These are phyloP conservation scores for Stramonita haemastoma DNA, from an alignment of 2,888 invertebrate genomes.

Conservation along the genomic window DNA sequence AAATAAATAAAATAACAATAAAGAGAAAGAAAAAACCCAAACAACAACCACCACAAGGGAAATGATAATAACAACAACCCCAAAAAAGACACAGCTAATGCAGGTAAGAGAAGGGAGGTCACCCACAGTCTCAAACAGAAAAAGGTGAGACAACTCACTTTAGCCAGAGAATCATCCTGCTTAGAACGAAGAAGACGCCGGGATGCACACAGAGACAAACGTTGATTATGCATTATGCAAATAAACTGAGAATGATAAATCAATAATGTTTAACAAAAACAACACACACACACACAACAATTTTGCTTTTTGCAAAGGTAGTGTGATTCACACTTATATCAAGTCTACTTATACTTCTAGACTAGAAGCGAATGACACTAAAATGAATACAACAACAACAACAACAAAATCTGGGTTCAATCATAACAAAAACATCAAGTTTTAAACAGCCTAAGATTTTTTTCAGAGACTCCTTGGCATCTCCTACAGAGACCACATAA, in stretches of 20 bases:
- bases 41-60: background rate
- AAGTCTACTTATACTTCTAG: too few species aligned
- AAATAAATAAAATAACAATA: background rate
- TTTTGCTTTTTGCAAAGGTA: background rate
- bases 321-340: too few species aligned
- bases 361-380: too few species aligned
- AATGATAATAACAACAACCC: background rate
- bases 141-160: slow-evolving; percentile 62
- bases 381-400: too few species aligned
- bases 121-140: background rate
- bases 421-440: too few species aligned
- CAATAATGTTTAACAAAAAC: background rate
- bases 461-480: too few species aligned
- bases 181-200: background rate
- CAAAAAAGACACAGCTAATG: background rate
- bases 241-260: background rate
- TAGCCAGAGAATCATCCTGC: slow-evolving; percentile 67
- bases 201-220: background rate
- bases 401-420: too few species aligned
- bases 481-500: too few species aligned
- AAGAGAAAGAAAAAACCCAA: background rate
- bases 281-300: background rate
- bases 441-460: too few species aligned
- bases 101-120: background rate
- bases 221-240: too few species aligned